Conservation (phyloP, 2,888 invertebrate species). For the Caenorhabditis sp. region DNA sequence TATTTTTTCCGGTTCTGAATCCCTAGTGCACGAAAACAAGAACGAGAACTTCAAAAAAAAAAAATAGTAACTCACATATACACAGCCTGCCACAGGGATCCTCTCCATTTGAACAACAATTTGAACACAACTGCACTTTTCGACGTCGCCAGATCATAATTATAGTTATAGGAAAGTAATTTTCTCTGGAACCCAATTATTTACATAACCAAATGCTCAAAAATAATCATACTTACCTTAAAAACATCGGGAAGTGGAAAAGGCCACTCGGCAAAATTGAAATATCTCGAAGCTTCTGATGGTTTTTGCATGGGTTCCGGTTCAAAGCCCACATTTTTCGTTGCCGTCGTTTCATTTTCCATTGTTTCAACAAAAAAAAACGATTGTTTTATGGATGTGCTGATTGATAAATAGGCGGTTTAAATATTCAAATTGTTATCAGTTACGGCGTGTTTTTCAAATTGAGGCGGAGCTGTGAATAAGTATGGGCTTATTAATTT, state of each 20-base stretch:
- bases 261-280: conserved; percentile 34
- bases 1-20: too few species aligned
- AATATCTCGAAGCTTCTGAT: conserved; percentile 15
- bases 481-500: too few species aligned
- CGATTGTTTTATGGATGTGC: neutral
- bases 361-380: neutral
- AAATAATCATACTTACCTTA: conserved; percentile 19
- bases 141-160: conserved; percentile 48
- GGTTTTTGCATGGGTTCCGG: neutral
- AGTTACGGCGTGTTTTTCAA: too few species aligned
- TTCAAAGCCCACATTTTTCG: neutral
- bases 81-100: conserved; percentile 48
- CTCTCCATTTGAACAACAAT: conserved; percentile 49
- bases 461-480: too few species aligned
- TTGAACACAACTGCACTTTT: conserved; percentile 35
- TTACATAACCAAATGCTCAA: neutral
- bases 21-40: neutral
- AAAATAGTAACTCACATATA: conserved; percentile 23
- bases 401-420: too few species aligned
- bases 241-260: conserved; percentile 38
- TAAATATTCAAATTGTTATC: too few species aligned
- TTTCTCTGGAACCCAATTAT: conserved; percentile 20
- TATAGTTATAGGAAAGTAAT: conserved; percentile 43
- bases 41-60: neutral
- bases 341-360: neutral